phyloP scores from a whole-genome alignment of 2,888 invertebrate genomes.

The Drosophila neotestacea region DNA sequence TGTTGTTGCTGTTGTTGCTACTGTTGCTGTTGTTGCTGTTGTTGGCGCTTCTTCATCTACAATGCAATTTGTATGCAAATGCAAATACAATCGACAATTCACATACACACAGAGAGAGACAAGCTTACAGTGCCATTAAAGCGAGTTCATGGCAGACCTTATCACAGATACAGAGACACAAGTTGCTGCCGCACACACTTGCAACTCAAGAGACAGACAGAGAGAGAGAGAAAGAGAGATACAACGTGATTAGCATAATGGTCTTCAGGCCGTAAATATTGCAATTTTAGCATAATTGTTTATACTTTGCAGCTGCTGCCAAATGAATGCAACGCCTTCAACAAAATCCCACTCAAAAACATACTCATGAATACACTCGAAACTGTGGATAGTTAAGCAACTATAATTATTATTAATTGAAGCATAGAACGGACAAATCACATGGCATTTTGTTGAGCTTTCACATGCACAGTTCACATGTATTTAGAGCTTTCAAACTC shows the following conservation, averaged over 20 bases:
- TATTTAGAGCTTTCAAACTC: conserved; percentile 1
- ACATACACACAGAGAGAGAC: conserved; percentile 30
- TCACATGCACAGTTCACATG: conserved; percentile 10
- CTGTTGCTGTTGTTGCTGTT: conserved; percentile 25
- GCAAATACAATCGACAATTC: conserved; percentile 75
- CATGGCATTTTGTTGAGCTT: conserved; percentile 5
- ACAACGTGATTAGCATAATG: conserved; percentile 72
- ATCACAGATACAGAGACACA: conserved; percentile 42
- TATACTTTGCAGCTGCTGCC: conserved; percentile 67
- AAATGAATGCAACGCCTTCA: conserved; percentile 43
- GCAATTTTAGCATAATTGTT: conserved; percentile 77
- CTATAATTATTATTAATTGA: conserved; percentile 2
- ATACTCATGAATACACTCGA: conserved; percentile 3
- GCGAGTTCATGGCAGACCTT: conserved; percentile 38
- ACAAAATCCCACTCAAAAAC: conserved; percentile 14
- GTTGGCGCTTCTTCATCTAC: conserved; percentile 67
- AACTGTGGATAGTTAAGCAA: neutral
- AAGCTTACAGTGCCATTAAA: conserved; percentile 29
- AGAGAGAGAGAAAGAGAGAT: conserved; percentile 8
- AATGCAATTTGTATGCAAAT: conserved; percentile 81
- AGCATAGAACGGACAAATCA: conserved; percentile 1
- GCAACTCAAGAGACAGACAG: conserved; percentile 10
- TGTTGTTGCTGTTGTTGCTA: conserved; percentile 28
- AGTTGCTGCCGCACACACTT: conserved; percentile 21
- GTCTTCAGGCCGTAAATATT: conserved; percentile 70